phyloP scores from a whole-genome alignment of 30 jellyfish, hydroid and myxozoan species.

The Hydra vulgaris region DNA sequence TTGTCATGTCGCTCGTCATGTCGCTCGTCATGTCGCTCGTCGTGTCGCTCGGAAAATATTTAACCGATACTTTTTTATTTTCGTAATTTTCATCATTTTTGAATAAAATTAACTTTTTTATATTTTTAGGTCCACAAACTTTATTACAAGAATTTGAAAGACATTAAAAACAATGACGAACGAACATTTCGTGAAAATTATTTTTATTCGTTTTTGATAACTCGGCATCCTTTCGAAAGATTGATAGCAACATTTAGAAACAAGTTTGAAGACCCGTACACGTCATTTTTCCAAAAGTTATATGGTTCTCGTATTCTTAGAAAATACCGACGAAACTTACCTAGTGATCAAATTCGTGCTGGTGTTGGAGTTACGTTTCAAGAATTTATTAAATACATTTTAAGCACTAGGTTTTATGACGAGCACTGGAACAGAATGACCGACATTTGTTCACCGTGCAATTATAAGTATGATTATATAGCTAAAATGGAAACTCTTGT shows the following conservation, averaged over 20 bases:
- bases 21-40: no score
- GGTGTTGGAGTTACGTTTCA: slow-evolving; percentile 65
- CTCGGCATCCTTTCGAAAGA: slow-evolving; percentile 78
- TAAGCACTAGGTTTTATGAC: slow-evolving; percentile 42
- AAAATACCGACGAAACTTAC: slow-evolving; percentile 24
- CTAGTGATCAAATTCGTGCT: neutral
- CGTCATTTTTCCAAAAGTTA: slow-evolving; percentile 26
- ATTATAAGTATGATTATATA: slow-evolving; percentile 56
- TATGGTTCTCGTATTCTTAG: slow-evolving; percentile 46
- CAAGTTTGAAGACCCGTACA: slow-evolving; percentile 40
- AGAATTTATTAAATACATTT: slow-evolving; percentile 61
- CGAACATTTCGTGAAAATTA: slow-evolving; percentile 7
- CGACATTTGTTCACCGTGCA: slow-evolving; percentile 65
- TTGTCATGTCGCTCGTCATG: no score
- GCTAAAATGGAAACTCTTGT: slow-evolving; percentile 70
- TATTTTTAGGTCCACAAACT: neutral
- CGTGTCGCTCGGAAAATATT: no score
- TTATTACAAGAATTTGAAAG: neutral
- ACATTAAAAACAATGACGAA: neutral
- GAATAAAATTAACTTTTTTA: no score
- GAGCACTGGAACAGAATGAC: slow-evolving; percentile 73
- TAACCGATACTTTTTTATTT: no score
- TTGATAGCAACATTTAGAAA: slow-evolving; percentile 74
- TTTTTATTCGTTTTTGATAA: slow-evolving; percentile 62
- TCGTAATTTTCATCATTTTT: no score